A percentile compares a stretch with the other conserved stretches of the same genome.
Conservation (phyloP, 2,797 vertebrate species). For the Rhadinocentrus ornatus region DNA sequence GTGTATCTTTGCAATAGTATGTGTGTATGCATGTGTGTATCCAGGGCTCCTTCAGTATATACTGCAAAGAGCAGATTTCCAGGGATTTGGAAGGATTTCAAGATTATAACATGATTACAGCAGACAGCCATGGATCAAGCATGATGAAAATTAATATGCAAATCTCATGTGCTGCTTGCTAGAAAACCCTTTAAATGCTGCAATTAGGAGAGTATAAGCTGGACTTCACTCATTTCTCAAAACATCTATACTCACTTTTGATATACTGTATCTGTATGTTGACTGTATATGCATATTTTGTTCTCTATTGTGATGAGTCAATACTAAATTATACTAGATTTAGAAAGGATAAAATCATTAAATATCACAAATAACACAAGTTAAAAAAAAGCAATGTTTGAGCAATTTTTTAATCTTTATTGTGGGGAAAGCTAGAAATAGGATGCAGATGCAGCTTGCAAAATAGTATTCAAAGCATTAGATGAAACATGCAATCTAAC, state of each 20-base stretch:
- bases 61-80: slow-evolving; percentile 61
- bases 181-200: slow-evolving; percentile 33
- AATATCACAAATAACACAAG: not conserved
- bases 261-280: too few species aligned
- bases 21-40: not conserved
- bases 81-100: slow-evolving; percentile 81
- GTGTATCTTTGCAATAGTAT: not conserved
- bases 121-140: slow-evolving; percentile 54
- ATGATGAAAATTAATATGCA: slow-evolving; percentile 55
- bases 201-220: slow-evolving; percentile 10
- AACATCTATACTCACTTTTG: slow-evolving; percentile 2
- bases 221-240: slow-evolving; percentile 10
- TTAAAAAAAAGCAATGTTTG: not conserved
- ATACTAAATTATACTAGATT: not conserved
- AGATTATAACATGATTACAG: slow-evolving; percentile 78
- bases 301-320: not conserved
- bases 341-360: not conserved
- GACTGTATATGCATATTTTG: not conserved
- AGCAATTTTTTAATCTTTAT: not conserved
- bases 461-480: not conserved
- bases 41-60: slow-evolving; percentile 21
- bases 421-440: not conserved
- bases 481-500: not conserved
- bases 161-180: slow-evolving; percentile 43
- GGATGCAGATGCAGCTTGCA: not conserved